These are phyloP conservation scores for Champsocephalus esox DNA, from an alignment of 2,797 vertebrate genomes.

Conservation along the genomic window DNA sequence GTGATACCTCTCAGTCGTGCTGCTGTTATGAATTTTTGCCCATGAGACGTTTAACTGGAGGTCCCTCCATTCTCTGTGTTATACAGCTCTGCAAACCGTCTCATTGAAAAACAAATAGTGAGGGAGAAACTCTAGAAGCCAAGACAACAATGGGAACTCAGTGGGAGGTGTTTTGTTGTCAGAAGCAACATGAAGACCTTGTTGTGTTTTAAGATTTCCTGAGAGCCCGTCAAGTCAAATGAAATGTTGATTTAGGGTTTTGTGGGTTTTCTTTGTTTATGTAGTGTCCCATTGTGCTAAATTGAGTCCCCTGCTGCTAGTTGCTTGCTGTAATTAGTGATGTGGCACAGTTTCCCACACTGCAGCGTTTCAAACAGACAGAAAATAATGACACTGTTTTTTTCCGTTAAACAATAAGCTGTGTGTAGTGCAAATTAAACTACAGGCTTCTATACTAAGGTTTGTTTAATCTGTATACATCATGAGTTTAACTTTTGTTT, in stretches of 20 bases:
- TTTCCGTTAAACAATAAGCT: constrained; percentile 31
- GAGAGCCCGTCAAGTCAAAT: constrained; percentile 17
- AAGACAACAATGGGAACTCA: constrained; percentile 48
- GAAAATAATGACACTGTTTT: constrained; percentile 36
- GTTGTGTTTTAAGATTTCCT: constrained; percentile 46
- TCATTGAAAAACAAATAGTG: constrained; percentile 39
- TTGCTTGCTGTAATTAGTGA: constrained; percentile 51
- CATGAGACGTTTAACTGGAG: constrained; percentile 45
- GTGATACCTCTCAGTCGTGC: constrained; percentile 15
- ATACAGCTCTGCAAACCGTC: constrained; percentile 1
- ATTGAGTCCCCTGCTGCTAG: constrained; percentile 31
- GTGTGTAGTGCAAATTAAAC: constrained; percentile 12
- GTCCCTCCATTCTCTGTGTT: constrained; percentile 29
- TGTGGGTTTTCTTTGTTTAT: constrained; percentile 50
- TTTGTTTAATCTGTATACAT: constrained; percentile 25
- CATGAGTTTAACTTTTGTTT: background rate
- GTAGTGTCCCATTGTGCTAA: constrained; percentile 42
- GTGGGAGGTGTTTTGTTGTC: constrained; percentile 46
- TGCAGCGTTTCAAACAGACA: constrained; percentile 32
- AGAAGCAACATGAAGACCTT: constrained; percentile 19
- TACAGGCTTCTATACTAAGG: background rate
- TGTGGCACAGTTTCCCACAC: constrained; percentile 49
- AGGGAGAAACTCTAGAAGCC: constrained; percentile 56
- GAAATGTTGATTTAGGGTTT: constrained; percentile 42
- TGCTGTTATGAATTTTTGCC: constrained; percentile 31